These are phyloP conservation scores for Copsychus sechellarum DNA, from an alignment of 2,113 vertebrate genomes.

Conservation along the genomic window DNA sequence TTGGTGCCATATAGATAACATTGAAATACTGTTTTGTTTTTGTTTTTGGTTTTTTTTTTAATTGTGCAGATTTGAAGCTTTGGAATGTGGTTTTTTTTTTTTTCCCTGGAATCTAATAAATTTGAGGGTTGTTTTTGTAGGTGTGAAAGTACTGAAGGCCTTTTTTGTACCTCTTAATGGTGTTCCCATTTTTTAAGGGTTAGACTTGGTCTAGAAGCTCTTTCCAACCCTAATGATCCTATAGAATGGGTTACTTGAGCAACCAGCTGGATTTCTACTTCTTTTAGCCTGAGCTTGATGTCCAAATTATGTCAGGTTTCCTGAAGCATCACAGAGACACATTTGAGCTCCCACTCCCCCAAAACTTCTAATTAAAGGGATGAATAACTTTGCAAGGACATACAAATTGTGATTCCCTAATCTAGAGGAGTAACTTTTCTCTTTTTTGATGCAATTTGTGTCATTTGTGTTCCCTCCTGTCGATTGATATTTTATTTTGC, in stretches of 20 bases:
- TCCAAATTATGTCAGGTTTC: neutral
- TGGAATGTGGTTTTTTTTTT: too few relatives aligned
- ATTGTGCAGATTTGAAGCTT: neutral
- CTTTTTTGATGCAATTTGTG: neutral
- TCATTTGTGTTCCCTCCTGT: neutral
- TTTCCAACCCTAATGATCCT: neutral
- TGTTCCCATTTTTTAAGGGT: neutral
- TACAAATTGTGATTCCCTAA: too few relatives aligned
- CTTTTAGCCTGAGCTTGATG: neutral
- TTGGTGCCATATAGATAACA: neutral
- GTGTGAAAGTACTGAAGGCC: neutral
- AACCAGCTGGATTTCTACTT: neutral
- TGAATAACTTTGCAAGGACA: neutral
- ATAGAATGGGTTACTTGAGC: neutral
- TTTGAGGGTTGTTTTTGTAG: neutral
- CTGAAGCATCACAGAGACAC: neutral
- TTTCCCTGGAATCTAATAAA: rapidly evolving
- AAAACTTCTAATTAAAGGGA: neutral
- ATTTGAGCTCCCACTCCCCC: neutral
- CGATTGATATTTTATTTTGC: neutral
- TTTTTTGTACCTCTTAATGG: neutral
- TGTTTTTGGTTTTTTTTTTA: too few relatives aligned
- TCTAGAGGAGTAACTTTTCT: neutral
- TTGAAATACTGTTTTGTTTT: neutral
- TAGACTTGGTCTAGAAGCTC: neutral